Percentiles rank a stretch among this genome's conserved stretches.
phyloP scores from a whole-genome alignment of 2,888 invertebrate species.

The Fabriciana adippe region DNA sequence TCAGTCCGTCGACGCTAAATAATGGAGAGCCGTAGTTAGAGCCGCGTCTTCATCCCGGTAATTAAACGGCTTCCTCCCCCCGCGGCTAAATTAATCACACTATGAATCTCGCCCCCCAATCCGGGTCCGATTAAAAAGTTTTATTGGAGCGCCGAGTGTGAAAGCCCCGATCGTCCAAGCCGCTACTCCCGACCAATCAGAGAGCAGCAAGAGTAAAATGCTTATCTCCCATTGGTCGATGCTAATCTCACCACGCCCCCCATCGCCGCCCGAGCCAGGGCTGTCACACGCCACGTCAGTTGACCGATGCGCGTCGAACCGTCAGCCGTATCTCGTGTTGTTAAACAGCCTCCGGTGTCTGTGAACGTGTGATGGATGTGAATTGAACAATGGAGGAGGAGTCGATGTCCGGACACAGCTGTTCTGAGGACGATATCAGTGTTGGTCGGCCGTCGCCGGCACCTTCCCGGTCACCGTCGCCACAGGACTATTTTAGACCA shows the following conservation, averaged over 20 bases:
- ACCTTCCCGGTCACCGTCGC: constrained; percentile 73
- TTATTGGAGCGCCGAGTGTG: constrained; percentile 77
- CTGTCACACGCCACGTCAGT: constrained; percentile 78
- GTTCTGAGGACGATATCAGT: constrained; percentile 88
- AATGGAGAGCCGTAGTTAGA: constrained; percentile 78
- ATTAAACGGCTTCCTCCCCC: constrained; percentile 62
- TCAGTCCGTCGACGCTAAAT: constrained; percentile 77
- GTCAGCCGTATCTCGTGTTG: constrained; percentile 74
- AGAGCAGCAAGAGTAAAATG: constrained; percentile 47
- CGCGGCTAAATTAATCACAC: constrained; percentile 79
- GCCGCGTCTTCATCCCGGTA: constrained; percentile 79
- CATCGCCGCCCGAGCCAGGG: constrained; percentile 67
- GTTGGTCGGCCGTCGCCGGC: constrained; percentile 87
- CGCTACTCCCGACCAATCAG: constrained; percentile 58
- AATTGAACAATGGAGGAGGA: constrained; percentile 75
- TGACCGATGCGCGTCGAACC: constrained; percentile 79
- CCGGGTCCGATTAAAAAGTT: constrained; percentile 79
- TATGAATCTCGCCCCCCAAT: constrained; percentile 79
- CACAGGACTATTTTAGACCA: constrained; percentile 91
- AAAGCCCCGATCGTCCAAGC: constrained; percentile 65
- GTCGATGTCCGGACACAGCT: constrained; percentile 78
- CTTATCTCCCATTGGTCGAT: constrained; percentile 55
- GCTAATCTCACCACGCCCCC: constrained; percentile 57
- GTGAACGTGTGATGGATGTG: constrained; percentile 80
- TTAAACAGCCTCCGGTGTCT: constrained; percentile 60